Evolutionary conservation across 1,140 invertebrate genomes (phyloP).

Genomic region (Oscheius sp.): DNA sequence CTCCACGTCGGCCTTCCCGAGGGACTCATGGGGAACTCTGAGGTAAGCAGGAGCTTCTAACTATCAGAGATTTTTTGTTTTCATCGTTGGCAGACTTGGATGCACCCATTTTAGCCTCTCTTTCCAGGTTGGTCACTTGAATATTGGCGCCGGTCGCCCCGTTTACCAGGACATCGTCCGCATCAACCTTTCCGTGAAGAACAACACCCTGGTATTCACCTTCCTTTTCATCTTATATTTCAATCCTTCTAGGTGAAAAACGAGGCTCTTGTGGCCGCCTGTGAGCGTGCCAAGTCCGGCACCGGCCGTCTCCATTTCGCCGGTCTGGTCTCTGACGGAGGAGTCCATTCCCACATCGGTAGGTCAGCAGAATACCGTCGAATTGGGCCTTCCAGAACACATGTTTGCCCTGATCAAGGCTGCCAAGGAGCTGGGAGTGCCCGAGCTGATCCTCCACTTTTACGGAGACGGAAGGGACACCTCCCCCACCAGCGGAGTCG

Average conservation of each 20-base stretch:
- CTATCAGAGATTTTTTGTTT: neutral
- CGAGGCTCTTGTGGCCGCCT: constrained; percentile 58
- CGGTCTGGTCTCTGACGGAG: constrained; percentile 63
- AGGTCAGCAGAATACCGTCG: neutral
- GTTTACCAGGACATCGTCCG: constrained; percentile 66
- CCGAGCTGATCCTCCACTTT: constrained; percentile 64
- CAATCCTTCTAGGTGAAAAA: constrained; percentile 52
- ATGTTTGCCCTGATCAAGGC: constrained; percentile 62
- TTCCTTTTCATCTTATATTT: neutral
- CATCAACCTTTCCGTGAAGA: constrained; percentile 62
- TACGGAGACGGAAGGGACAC: constrained; percentile 66
- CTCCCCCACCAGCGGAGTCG: constrained; percentile 62
- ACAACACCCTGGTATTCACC: constrained; percentile 58
- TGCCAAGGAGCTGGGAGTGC: constrained; percentile 62
- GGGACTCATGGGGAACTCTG: constrained; percentile 66
- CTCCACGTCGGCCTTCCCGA: constrained; percentile 64
- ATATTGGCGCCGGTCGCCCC: constrained; percentile 66
- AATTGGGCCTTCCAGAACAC: constrained; percentile 55
- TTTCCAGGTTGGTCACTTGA: constrained; percentile 64
- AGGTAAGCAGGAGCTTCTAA: constrained; percentile 43
- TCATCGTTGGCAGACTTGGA: neutral
- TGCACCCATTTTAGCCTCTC: neutral
- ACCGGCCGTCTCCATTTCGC: constrained; percentile 63
- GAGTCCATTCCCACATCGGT: constrained; percentile 65
- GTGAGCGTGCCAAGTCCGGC: constrained; percentile 59